phyloP scores from a whole-genome alignment of 2,797 vertebrate species.

The Melanogrammus aeglefinus region DNA sequence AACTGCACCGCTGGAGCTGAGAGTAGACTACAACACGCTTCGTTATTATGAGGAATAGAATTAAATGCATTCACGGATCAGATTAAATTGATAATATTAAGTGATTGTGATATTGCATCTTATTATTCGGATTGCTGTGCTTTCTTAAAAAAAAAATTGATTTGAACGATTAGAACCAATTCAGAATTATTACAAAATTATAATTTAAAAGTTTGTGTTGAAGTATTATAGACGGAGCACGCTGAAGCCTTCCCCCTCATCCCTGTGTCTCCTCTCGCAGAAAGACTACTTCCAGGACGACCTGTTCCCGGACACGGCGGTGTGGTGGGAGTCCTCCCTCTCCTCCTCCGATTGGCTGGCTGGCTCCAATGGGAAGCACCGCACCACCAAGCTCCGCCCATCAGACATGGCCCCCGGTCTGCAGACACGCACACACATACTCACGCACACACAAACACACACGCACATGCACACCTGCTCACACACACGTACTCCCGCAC shows the following conservation, averaged over 20 bases:
- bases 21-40: neutral
- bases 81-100: neutral
- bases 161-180: neutral
- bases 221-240: neutral
- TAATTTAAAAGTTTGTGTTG: neutral
- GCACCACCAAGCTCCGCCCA: conserved; percentile 78
- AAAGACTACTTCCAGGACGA: conserved; percentile 99
- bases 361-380: conserved; percentile 76
- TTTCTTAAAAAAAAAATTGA: neutral
- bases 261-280: conserved; percentile 57
- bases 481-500: too few species aligned
- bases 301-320: conserved; percentile 78
- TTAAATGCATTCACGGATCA: neutral
- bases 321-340: conserved; percentile 84
- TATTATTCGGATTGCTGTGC: neutral
- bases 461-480: too few species aligned
- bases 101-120: neutral
- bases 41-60: neutral
- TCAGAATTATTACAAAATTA: neutral
- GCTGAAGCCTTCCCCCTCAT: neutral
- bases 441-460: neutral
- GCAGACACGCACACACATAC: neutral
- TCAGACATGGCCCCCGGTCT: conserved; percentile 86
- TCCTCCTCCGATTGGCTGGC: conserved; percentile 78
- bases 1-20: neutral